A percentile compares a stretch with the other conserved stretches of the same genome.
Evolutionary conservation across 2,797 vertebrate species (phyloP).

Genomic region (Vireo griseus): DNA sequence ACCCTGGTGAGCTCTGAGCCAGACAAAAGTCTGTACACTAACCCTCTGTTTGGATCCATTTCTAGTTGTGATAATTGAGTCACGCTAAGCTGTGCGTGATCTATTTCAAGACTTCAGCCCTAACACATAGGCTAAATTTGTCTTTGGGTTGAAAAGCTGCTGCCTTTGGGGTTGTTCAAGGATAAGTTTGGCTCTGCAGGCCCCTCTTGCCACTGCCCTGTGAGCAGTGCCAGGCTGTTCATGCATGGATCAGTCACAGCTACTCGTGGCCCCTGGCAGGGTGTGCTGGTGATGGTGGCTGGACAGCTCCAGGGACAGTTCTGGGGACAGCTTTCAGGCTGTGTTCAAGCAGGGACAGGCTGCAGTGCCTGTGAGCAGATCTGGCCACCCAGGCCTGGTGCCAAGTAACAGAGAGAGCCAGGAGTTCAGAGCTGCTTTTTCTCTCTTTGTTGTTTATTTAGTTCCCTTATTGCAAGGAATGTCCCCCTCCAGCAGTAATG

Average conservation of each 20-base stretch:
- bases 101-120: not conserved
- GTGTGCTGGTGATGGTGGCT: not conserved
- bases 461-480: not conserved
- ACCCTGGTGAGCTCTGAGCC: not conserved
- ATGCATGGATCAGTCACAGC: not conserved
- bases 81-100: not conserved
- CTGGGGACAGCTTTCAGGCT: not conserved
- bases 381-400: not conserved
- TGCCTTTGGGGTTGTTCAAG: not conserved
- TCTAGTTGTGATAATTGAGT: not conserved
- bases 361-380: not conserved
- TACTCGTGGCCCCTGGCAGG: fast-evolving
- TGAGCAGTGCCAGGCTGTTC: not conserved
- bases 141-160: not conserved
- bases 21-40: not conserved
- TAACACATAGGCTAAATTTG: not conserved
- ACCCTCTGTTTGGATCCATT: not conserved
- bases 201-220: not conserved
- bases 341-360: not conserved
- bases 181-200: not conserved
- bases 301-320: not conserved
- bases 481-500: not conserved
- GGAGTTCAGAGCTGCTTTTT: not conserved
- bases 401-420: not conserved
- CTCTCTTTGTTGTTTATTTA: not conserved